Evolutionary conservation across 2,113 vertebrate species (phyloP).

Genomic region (Malurus cyaneus): DNA sequence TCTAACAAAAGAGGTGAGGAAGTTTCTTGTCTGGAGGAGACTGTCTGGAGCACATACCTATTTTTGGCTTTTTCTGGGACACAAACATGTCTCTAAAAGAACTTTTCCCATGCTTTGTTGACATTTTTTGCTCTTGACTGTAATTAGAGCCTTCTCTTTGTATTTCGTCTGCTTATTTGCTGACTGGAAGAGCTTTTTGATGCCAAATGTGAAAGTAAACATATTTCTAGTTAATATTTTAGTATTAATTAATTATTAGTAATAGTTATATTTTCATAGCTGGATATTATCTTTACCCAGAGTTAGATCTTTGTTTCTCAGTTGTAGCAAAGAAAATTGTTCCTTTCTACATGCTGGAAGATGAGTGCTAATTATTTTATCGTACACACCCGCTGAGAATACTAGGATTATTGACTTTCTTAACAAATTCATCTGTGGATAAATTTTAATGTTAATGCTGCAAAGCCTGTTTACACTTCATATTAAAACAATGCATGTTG

Average conservation of each 20-base stretch:
- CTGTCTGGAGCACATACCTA: not conserved
- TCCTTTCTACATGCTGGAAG: not conserved
- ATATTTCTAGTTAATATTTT: too few species aligned
- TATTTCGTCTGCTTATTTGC: not conserved
- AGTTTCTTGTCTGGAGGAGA: not conserved
- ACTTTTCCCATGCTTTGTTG: rapidly evolving
- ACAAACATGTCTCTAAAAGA: not conserved
- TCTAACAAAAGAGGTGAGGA: not conserved
- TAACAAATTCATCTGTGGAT: not conserved
- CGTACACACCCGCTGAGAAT: not conserved
- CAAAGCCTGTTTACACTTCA: not conserved
- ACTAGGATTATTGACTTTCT: not conserved
- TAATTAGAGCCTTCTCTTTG: not conserved
- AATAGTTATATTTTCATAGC: not conserved
- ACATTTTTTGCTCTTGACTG: not conserved
- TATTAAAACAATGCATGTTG: not conserved
- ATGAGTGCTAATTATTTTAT: not conserved
- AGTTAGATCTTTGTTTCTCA: not conserved
- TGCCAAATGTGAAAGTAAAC: not conserved
- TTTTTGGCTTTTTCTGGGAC: not conserved
- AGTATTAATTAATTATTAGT: too few species aligned
- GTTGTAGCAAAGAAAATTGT: not conserved
- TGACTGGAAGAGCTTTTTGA: not conserved
- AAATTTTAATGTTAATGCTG: not conserved
- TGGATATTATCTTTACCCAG: not conserved